Evolutionary conservation across 2,113 vertebrate genomes (phyloP).

Genomic region (Riparia riparia): DNA sequence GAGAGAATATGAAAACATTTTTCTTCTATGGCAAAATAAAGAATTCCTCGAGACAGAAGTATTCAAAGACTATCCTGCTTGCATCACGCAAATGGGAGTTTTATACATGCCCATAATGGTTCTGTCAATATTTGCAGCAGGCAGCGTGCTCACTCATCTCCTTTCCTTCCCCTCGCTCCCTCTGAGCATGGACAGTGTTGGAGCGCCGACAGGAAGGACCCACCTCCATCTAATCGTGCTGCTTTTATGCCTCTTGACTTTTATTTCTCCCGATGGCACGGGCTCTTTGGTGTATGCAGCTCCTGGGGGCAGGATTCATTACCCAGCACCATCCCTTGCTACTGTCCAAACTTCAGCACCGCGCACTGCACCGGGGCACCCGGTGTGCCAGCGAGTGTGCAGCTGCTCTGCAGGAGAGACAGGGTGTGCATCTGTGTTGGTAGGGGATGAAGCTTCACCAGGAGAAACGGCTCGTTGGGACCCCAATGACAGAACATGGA

Average conservation of each 20-base stretch:
- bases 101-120: slow-evolving; percentile 70
- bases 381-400: rapidly evolving
- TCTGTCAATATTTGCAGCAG: slow-evolving; percentile 74
- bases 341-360: not conserved
- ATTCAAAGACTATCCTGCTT: slow-evolving; percentile 65
- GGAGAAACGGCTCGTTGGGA: rapidly evolving
- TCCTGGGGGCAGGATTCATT: not conserved
- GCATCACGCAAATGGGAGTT: slow-evolving; percentile 68
- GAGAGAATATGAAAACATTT: slow-evolving; percentile 84
- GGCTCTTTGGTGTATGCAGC: not conserved
- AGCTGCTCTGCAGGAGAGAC: rapidly evolving
- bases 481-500: rapidly evolving
- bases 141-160: slow-evolving; percentile 51
- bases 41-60: slow-evolving; percentile 78
- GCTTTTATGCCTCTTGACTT: rapidly evolving
- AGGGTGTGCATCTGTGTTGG: rapidly evolving
- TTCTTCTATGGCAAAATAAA: slow-evolving; percentile 80
- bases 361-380: rapidly evolving
- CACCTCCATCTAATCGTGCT: rapidly evolving
- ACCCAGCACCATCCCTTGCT: not conserved
- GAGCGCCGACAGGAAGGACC: not conserved
- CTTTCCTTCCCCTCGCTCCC: not conserved
- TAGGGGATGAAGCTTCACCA: rapidly evolving
- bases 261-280: not conserved
- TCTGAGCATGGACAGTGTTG: rapidly evolving